Evolutionary conservation across 2,888 invertebrate species (phyloP), one percentile per base, ranked within the genome.

Genomic region (Sceliomorpha sp.): DNA sequence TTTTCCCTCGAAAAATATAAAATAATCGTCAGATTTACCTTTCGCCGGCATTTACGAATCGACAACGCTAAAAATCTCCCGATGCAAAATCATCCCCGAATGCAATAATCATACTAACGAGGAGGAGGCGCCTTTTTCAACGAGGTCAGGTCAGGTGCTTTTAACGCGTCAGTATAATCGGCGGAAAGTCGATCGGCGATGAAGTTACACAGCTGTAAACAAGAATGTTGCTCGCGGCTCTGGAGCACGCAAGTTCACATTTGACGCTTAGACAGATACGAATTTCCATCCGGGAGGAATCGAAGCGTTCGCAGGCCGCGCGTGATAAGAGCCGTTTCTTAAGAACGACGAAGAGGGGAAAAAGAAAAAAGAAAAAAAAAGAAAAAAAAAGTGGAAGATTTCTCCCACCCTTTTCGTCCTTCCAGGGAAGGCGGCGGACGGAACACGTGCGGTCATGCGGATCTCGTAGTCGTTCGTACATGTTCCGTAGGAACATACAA

Each of bases 381-480:
- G 45, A 60, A 37, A 20, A 24, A 32, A 32, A 10, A 32, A 8
- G 39, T 6, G 17, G 51, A 44, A 50, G 47, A 63, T 40, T 40
- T 55, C 48, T 64, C 44, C 42, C 56, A 48, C 50, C 64, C 44
- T 64, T 55, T 58, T 68, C 27, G 68, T 62, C 62, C 55, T 55
- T 68, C 51, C 42, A 29, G 12, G 51, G 44, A 67, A 55, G 48
- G 50, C 60, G 60, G 59, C 60, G 60, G 59, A 47, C 53, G 55
- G 36, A 53, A 59, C 55, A 55, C 60, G 60, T 56, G 56, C 62
- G 68, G 55, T 67, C 59, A 60, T 55, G 48, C 44, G 55, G 48
- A 59, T 60, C 59, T 60, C 55, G 27, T 29, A 20, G 20, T 20
- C 20, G 20, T 5, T 20, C 26, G 55, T 40, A 34, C 27, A 32